These are phyloP conservation scores for Drosophila arizonae DNA, from an alignment of 1,140 invertebrate species.

Conservation along the genomic window DNA sequence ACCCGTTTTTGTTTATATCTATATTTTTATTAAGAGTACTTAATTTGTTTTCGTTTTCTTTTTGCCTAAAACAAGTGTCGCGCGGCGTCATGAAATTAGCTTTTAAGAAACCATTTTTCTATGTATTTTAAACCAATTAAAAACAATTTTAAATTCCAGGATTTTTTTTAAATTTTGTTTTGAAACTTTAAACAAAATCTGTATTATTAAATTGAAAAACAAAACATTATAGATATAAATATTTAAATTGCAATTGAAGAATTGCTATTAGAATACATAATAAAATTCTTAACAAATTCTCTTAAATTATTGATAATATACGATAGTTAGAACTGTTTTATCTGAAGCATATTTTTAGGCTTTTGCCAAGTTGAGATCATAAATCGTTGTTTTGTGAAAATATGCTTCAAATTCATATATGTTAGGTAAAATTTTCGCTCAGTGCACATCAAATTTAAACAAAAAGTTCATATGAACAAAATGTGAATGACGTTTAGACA, in stretches of 20 bases:
- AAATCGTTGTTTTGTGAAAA: not conserved
- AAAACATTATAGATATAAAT: too few relatives aligned
- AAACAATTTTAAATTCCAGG: too few relatives aligned
- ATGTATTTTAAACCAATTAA: too few relatives aligned
- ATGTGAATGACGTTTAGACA: conserved; percentile 4
- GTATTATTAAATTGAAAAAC: too few relatives aligned
- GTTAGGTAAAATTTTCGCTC: not conserved
- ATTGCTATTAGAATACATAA: too few relatives aligned
- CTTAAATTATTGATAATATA: too few relatives aligned
- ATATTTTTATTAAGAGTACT: conserved; percentile 7
- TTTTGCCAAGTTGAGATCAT: not conserved
- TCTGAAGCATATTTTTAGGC: not conserved
- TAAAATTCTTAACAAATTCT: too few relatives aligned
- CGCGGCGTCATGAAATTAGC: not conserved
- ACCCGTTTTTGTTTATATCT: conserved; percentile 9
- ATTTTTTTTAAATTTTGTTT: too few relatives aligned
- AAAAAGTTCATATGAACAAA: not conserved
- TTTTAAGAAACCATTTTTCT: too few relatives aligned
- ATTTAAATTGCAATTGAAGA: too few relatives aligned
- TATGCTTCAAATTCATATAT: not conserved
- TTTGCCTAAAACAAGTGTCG: conserved; percentile 4
- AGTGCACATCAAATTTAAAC: not conserved
- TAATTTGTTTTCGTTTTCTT: conserved; percentile 1
- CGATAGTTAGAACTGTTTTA: not conserved
- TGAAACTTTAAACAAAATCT: too few relatives aligned